phyloP scores from a whole-genome alignment of 1,140 invertebrate species.

The Anastrepha ludens region DNA sequence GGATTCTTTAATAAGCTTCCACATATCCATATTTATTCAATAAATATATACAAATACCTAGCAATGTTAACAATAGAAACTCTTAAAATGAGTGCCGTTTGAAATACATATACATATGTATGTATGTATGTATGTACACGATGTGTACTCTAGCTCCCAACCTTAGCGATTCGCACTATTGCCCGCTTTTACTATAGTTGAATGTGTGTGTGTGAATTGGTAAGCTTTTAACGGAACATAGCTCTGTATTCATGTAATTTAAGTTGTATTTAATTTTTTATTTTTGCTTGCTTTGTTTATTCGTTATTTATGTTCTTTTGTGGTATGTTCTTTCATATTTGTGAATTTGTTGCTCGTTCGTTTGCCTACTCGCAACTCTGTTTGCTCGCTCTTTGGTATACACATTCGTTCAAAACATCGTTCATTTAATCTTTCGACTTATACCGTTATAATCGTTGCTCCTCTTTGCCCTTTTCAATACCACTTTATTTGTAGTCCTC shows the following conservation, averaged over 20 bases:
- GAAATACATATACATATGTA: no score
- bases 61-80: no score
- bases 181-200: no score
- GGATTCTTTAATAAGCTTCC: no score
- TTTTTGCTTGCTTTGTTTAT: neutral
- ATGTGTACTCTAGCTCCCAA: no score
- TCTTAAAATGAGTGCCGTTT: no score
- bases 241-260: no score
- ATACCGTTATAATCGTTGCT: constrained; percentile 18
- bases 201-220: neutral
- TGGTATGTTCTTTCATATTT: neutral
- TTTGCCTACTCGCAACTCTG: neutral
- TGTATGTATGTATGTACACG: no score
- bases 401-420: neutral
- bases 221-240: no score
- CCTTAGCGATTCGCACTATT: no score
- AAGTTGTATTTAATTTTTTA: neutral
- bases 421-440: neutral
- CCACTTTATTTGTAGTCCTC: neutral
- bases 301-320: constrained; percentile 11
- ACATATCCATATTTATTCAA: no score
- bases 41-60: no score
- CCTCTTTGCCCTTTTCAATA: neutral
- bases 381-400: neutral
- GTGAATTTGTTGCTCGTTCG: neutral